Percentiles rank a stretch among this genome's conserved stretches.
These are phyloP conservation scores for Turritopsis rubra DNA, from an alignment of 30 jellyfish, hydroid and myxozoan species.

Conservation along the genomic window DNA sequence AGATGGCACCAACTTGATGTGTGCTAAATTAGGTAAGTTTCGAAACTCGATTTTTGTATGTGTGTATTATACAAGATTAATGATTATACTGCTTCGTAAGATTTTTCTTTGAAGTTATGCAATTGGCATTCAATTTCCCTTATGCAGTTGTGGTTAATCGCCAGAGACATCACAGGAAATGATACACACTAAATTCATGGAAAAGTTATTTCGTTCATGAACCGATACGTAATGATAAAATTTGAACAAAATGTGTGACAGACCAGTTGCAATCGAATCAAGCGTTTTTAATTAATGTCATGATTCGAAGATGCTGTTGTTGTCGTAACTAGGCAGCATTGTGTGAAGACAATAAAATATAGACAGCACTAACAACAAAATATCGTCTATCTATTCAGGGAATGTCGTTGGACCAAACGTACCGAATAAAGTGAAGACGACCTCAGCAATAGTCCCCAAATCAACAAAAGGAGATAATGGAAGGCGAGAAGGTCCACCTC, in stretches of 20 bases:
- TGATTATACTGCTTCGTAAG: no score
- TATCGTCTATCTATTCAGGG: background rate
- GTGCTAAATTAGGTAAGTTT: constrained; percentile 64
- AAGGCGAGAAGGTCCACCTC: background rate
- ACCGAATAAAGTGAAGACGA: background rate
- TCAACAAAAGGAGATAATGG: background rate
- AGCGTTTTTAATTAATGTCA: no score
- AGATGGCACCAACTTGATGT: constrained; percentile 52
- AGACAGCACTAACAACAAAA: no score
- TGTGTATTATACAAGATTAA: no score
- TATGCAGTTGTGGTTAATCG: background rate
- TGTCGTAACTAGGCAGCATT: no score
- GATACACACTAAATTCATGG: background rate
- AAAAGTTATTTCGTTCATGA: background rate
- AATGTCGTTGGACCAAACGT: background rate
- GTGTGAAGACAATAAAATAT: no score
- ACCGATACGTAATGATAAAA: background rate
- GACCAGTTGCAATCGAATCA: background rate
- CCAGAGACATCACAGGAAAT: background rate
- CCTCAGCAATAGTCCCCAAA: background rate
- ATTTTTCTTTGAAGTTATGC: no score
- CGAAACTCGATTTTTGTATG: no score
- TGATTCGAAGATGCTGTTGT: no score
- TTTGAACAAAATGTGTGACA: background rate
- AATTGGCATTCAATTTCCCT: no score